These are phyloP conservation scores for Epirrhoe tristata DNA, from an alignment of 2,888 invertebrate species.

Conservation along the genomic window DNA sequence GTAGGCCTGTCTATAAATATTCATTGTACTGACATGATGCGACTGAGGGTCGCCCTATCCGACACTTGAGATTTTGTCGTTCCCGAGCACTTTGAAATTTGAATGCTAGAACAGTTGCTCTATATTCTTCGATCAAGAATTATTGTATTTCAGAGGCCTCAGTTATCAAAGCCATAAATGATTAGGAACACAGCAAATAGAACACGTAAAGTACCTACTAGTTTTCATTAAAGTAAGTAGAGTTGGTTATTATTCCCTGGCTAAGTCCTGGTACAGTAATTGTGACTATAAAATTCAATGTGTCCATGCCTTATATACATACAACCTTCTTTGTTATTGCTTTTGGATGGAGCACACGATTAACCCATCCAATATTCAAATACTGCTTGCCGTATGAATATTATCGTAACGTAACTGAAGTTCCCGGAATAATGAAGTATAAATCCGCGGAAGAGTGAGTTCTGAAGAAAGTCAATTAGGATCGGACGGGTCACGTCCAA, in stretches of 20 bases:
- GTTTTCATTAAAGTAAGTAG: no score
- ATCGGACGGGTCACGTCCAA: conserved; percentile 26
- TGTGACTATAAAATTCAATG: conserved; percentile 1
- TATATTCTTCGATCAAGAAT: background rate
- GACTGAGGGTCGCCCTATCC: conserved; percentile 41
- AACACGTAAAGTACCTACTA: no score
- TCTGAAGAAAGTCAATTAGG: conserved; percentile 15
- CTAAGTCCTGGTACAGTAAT: background rate
- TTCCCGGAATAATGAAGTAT: background rate
- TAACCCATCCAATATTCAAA: conserved; percentile 36
- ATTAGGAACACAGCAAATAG: no score
- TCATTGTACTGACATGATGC: conserved; percentile 46
- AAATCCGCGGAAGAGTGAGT: background rate
- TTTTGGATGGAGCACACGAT: conserved; percentile 30
- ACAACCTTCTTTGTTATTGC: conserved; percentile 7
- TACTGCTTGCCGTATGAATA: background rate
- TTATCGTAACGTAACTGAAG: background rate
- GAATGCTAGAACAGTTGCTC: conserved; percentile 11
- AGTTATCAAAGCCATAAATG: no score
- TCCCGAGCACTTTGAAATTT: conserved; percentile 36
- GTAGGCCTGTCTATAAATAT: conserved; percentile 56
- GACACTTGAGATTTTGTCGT: conserved; percentile 41
- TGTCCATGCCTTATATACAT: background rate
- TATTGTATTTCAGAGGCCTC: background rate
- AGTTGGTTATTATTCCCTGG: no score